phyloP scores from a whole-genome alignment of 2,888 invertebrate genomes.

The Erebia palarica region DNA sequence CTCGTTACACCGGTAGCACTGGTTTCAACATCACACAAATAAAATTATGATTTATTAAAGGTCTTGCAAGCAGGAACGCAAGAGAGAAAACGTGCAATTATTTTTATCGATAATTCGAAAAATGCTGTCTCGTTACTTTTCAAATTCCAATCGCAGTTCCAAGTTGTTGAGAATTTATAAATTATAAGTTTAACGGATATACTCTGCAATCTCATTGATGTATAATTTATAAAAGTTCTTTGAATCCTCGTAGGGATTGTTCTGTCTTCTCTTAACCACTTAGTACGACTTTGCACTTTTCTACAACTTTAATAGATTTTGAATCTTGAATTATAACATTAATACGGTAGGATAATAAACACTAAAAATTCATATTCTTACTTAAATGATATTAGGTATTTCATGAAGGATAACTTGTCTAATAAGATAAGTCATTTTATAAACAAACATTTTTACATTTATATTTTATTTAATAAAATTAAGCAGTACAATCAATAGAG shows the following conservation, averaged over 20 bases:
- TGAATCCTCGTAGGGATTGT: conserved; percentile 44
- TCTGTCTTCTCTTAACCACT: conserved; percentile 37
- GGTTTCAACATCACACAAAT: background rate
- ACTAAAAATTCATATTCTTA: too few species aligned
- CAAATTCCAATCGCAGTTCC: background rate
- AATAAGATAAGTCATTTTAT: too few species aligned
- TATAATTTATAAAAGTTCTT: conserved; percentile 45
- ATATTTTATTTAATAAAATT: too few species aligned
- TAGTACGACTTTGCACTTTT: too few species aligned
- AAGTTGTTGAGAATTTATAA: conserved; percentile 15
- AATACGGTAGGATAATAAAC: too few species aligned
- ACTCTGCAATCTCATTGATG: conserved; percentile 20
- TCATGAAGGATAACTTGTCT: too few species aligned
- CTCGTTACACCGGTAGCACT: too few species aligned
- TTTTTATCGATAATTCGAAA: conserved; percentile 12
- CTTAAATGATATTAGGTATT: too few species aligned
- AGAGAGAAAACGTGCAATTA: conserved; percentile 9
- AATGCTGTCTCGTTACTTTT: background rate
- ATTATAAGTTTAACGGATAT: conserved; percentile 16
- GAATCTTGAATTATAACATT: too few species aligned
- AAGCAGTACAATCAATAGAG: too few species aligned
- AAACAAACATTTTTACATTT: too few species aligned
- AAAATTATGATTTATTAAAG: conserved; percentile 6
- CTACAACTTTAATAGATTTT: too few species aligned
- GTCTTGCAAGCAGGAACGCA: conserved; percentile 1